phyloP scores from a whole-genome alignment of 2,797 vertebrate species.

The Rhyacichthys aspro region DNA sequence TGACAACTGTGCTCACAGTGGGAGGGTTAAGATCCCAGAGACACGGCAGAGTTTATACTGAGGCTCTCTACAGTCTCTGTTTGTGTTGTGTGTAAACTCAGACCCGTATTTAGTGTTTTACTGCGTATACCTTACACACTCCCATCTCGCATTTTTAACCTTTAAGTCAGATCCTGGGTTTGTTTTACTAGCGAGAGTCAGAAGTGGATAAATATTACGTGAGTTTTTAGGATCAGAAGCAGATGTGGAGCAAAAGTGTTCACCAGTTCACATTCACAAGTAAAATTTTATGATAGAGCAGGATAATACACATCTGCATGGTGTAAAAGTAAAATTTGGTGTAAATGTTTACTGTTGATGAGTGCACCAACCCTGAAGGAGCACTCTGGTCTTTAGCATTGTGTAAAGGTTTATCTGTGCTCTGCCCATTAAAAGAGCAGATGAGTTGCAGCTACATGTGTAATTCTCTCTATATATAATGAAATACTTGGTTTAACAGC shows the following conservation, averaged over 20 bases:
- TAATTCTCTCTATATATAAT: too few relatives aligned
- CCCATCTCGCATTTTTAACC: conserved; percentile 30
- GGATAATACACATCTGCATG: too few relatives aligned
- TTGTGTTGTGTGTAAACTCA: conserved; percentile 53
- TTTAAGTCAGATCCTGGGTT: conserved; percentile 33
- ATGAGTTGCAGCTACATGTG: too few relatives aligned
- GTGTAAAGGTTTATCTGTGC: too few relatives aligned
- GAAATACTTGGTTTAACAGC: too few relatives aligned
- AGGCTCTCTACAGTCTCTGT: conserved; percentile 1
- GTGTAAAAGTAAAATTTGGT: too few relatives aligned
- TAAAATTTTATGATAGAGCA: too few relatives aligned
- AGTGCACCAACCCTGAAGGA: too few relatives aligned
- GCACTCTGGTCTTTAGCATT: too few relatives aligned
- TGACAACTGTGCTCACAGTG: conserved; percentile 4
- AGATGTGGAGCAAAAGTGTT: conserved; percentile 54
- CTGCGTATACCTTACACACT: conserved; percentile 8
- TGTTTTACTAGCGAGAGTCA: conserved; percentile 39
- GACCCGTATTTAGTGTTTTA: conserved; percentile 47
- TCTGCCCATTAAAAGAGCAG: too few relatives aligned
- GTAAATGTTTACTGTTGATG: too few relatives aligned
- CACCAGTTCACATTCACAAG: too few relatives aligned
- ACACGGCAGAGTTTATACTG: not conserved
- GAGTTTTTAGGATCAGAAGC: conserved; percentile 46
- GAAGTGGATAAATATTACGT: conserved; percentile 35
- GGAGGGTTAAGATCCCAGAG: conserved; percentile 4